Base-by-base conservation (phyloP, 2,113 vertebrate genomes). In the Lampris incognitus region DNA sequence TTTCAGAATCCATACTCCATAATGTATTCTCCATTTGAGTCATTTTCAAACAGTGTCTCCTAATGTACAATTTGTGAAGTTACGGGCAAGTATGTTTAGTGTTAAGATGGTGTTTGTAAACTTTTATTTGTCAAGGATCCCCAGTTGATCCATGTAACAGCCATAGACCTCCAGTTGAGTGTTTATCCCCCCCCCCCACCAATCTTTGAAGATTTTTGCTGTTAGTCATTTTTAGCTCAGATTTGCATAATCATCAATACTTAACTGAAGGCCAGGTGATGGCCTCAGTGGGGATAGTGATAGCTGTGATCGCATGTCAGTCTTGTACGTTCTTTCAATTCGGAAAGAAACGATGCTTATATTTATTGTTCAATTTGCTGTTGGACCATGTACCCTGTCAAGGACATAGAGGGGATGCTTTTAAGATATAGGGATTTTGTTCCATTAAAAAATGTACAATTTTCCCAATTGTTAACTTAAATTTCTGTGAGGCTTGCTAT, bases 381-480 rank as follows among this genome's bases (percentile, higher is more conserved):
- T 24, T 24, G 24, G 24, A 24, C 24, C 24, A 24, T 24, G 44
- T 4, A 7, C 4, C 44, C 44, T 46, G 44, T 46, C 44, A 46
- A 7, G 44, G 44, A 46, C 44, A 24, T 24, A 24, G 24, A 24
- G 24, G 24, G 24, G 24, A 24, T 24, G 24, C 24, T 24, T 24
- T 24, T 24, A 24, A 24, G 24, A 24, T 64, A n/a, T 3, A 58
- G 0, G 9, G 36, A 66, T 72, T 80, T 55, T 70, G 72, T 65
- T 51, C 3, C 55, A 48, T 51, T 61, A 6, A 7, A 46, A 13
- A 4, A 11, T 64, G 50, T 67, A 62, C 64, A 50, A 76, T 78
- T 85, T 85, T 65, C 59, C 81, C 79, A 72, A 64, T 42, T 63
- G 63, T n/a, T 41, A 58, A 66, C 79, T 69, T 76, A 9, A 62